Percentiles rank a stretch among this genome's conserved stretches.
Evolutionary conservation across 1,140 invertebrate genomes (phyloP).

Genomic region (Bombus superbus): DNA sequence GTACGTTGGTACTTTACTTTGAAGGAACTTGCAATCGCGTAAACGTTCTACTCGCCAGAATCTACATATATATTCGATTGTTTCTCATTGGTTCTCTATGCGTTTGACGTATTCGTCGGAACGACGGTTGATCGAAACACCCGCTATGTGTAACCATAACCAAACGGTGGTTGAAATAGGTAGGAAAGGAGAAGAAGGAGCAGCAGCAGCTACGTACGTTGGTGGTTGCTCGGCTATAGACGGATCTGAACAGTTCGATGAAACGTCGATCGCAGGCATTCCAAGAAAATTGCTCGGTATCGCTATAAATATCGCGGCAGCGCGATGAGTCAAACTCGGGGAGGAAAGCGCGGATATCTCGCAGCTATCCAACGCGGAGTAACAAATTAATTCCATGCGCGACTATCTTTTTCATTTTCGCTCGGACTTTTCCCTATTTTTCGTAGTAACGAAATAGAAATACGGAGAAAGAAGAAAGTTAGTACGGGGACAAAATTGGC

Average conservation of each 20-base stretch:
- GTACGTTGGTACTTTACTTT: no score
- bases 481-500: not conserved
- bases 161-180: not conserved
- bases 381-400: conserved; percentile 1
- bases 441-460: not conserved
- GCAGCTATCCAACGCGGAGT: not conserved
- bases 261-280: conserved; percentile 29
- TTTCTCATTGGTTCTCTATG: not conserved
- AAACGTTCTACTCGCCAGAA: no score
- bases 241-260: not conserved
- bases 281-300: conserved; percentile 19
- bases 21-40: no score
- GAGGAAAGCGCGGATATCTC: not conserved
- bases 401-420: not conserved
- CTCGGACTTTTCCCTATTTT: not conserved
- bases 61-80: no score
- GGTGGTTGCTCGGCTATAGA: not conserved
- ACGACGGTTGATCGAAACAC: no score
- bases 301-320: conserved; percentile 48
- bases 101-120: not conserved
- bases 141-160: not conserved
- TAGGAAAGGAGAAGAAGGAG: not conserved
- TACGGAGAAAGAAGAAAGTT: not conserved
- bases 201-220: not conserved
- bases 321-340: conserved; percentile 33